Conservation (phyloP, 2,797 vertebrate species). For the Crocidura indochinensis region DNA sequence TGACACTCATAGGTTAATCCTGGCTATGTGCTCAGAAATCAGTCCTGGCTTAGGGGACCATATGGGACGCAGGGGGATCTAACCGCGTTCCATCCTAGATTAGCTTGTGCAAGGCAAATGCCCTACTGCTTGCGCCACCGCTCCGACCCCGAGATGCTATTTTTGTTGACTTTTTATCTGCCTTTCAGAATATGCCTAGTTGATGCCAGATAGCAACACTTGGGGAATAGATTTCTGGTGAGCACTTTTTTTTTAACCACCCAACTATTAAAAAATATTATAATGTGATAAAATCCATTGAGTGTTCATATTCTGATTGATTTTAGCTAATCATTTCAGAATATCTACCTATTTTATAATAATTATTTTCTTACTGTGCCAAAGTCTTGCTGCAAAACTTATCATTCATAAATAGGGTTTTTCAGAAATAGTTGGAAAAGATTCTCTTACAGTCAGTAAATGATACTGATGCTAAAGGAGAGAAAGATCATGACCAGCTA, state of each 20-base stretch:
- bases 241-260: not conserved
- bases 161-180: not conserved
- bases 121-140: no score
- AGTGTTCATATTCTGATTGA: slow-evolving; percentile 9
- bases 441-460: slow-evolving; percentile 31
- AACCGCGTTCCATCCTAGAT: no score
- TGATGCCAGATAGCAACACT: not conserved
- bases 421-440: not conserved
- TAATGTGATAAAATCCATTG: not conserved
- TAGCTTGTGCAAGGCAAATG: no score
- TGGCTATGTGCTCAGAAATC: no score
- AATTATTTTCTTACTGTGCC: not conserved
- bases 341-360: not conserved
- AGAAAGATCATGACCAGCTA: slow-evolving; percentile 16
- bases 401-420: slow-evolving; percentile 10
- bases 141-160: no score
- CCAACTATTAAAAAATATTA: slow-evolving; percentile 50
- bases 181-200: not conserved
- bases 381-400: not conserved
- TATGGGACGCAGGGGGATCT: no score
- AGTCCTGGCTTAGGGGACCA: no score
- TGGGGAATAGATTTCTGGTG: slow-evolving; percentile 22
- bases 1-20: no score
- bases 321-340: slow-evolving; percentile 8
- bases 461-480: not conserved